These are phyloP conservation scores for Gymnocephalus cernua DNA, from an alignment of 2,113 vertebrate species.

Conservation along the genomic window DNA sequence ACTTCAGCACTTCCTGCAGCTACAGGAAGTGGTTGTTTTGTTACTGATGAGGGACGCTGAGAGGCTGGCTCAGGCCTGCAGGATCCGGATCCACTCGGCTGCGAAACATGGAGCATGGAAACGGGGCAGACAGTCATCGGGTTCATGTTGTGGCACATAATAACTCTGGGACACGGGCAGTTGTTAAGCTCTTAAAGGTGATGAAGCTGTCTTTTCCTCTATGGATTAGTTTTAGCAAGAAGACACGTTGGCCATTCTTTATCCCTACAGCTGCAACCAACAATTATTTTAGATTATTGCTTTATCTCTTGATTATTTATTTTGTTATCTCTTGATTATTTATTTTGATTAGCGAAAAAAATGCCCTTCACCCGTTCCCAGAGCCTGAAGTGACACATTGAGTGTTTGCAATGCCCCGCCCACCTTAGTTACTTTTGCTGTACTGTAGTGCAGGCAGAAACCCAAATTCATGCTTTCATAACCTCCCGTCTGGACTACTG, in stretches of 20 bases:
- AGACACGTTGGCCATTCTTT: background rate
- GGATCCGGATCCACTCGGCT: slow-evolving; percentile 28
- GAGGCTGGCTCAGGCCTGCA: slow-evolving; percentile 27
- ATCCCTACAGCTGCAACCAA: background rate
- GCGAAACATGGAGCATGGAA: slow-evolving; percentile 31
- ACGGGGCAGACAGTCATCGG: slow-evolving; percentile 32
- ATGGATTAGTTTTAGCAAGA: background rate
- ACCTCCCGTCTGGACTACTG: too few species aligned
- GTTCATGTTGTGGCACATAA: slow-evolving; percentile 28
- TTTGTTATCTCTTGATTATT: too few species aligned
- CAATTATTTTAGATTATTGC: background rate
- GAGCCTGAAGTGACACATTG: too few species aligned
- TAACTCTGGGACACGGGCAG: background rate
- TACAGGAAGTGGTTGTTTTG: slow-evolving; percentile 62
- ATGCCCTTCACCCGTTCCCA: too few species aligned
- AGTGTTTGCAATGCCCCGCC: too few species aligned
- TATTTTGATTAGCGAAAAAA: too few species aligned
- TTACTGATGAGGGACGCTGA: slow-evolving; percentile 37
- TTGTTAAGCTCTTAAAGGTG: background rate
- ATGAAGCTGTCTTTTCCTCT: background rate
- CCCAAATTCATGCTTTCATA: too few species aligned
- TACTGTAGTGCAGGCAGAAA: too few species aligned
- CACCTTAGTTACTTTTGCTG: too few species aligned
- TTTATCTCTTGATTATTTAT: too few species aligned
- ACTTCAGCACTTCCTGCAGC: slow-evolving; percentile 55